Evolutionary conservation across 2,888 invertebrate species (phyloP), one percentile per base, ranked within the genome.

Genomic region (Craniophora ligustri): DNA sequence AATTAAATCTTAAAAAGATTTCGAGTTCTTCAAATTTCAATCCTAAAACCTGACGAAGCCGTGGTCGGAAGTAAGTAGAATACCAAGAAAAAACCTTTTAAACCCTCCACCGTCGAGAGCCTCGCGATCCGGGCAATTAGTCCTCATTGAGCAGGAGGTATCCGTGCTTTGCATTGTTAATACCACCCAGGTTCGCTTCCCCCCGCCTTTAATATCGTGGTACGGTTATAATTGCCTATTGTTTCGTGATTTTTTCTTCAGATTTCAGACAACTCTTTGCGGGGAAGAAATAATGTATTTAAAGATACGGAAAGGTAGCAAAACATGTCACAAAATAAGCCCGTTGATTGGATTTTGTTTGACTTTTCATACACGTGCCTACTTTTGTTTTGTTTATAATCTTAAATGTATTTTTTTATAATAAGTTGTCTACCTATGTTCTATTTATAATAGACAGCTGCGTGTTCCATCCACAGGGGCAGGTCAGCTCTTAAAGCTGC

Each of bases 91-190:
- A 59, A 35, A 44, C 16, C 21, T 40, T 21, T 38, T 49, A 54
- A 56, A 31, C 45, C 31, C 18, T 42, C 28, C 30, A 26, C 44
- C 3, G 42, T 30, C 18, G 6, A 31, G 42, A 44, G 39, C 30
- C 61, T 40, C 42, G 38, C 68, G 73, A 76, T 73, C 67, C 72
- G 44, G 49, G 68, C 75, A 80, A 84, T 84, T 81, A 84, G 76
- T 78, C 74, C 75, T 76, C 76, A 80, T 83, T 79, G 72, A 62
- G 39, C 13, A 32, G 40, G 42, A 51, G 67, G 58, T 67, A 68
- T 73, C 67, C 70, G 63, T 76, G 78, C 63, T 78, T 72, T 74
- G 79, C 75, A 82, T 81, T 76, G 66, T 63, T 66, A 72, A 81
- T 76, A 60, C 21, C 31, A 38, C 8, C 4, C 35, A 42, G 14